Percentiles rank a stretch among this genome's conserved stretches.
Conservation (phyloP, 2,797 vertebrate species). For the Limnodromus scolopaceus region DNA sequence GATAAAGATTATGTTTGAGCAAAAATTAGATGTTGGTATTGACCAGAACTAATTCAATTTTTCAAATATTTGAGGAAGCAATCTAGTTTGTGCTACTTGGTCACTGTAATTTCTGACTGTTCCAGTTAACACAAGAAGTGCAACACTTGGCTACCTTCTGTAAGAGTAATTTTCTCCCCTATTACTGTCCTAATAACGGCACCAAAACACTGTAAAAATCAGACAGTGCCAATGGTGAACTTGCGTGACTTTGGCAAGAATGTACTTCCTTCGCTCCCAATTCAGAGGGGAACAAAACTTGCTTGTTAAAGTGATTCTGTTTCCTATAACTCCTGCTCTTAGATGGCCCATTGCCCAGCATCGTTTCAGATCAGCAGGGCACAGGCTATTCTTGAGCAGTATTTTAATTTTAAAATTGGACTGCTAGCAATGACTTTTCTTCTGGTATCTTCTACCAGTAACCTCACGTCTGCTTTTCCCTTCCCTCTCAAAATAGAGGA, state of each 20-base stretch:
- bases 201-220: neutral
- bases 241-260: neutral
- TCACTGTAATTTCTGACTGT: neutral
- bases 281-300: constrained; percentile 21
- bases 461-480: fast-evolving
- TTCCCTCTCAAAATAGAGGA: neutral
- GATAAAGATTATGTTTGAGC: neutral
- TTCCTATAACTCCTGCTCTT: constrained; percentile 3
- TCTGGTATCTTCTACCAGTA: neutral
- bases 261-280: neutral
- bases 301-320: constrained; percentile 15
- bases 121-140: neutral
- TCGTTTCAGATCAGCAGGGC: neutral
- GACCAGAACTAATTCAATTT: neutral
- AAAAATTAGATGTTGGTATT: neutral
- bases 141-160: neutral
- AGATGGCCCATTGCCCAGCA: neutral
- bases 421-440: neutral
- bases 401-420: neutral
- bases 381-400: neutral
- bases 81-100: neutral
- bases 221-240: neutral
- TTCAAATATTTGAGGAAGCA: neutral
- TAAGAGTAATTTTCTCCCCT: neutral
- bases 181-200: neutral